These are phyloP conservation scores for Hemicentrotus pulcherrimus DNA, from an alignment of 35 echinoderm and acorn worm species.

Conservation along the genomic window DNA sequence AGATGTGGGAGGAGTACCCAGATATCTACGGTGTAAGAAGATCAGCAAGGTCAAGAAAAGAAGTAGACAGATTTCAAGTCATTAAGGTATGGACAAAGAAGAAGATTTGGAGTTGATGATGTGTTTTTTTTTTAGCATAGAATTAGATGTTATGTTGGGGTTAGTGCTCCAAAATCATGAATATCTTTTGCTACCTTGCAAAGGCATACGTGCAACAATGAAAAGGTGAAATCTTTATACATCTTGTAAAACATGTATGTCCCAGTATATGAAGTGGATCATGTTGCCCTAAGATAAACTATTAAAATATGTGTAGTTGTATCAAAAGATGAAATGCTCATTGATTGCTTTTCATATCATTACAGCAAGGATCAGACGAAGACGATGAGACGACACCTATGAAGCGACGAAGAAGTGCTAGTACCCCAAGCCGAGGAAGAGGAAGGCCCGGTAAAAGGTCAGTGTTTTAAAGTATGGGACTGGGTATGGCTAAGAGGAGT, in stretches of 20 bases:
- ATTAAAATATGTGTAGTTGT: too few species aligned
- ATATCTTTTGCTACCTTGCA: too few species aligned
- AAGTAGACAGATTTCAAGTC: constrained; percentile 91
- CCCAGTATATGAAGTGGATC: too few species aligned
- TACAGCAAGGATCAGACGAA: constrained; percentile 26
- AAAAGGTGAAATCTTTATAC: too few species aligned
- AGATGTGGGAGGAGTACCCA: constrained; percentile 98
- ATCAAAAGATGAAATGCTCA: too few species aligned
- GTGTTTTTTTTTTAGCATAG: too few species aligned
- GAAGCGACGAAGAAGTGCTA: constrained; percentile 28
- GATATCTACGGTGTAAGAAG: constrained; percentile 95
- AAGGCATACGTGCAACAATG: too few species aligned
- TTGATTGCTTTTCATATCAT: not conserved
- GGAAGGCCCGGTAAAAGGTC: constrained; percentile 48
- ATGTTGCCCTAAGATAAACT: too few species aligned
- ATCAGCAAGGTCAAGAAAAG: constrained; percentile 89
- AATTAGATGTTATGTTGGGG: too few species aligned
- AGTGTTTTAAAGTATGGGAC: not conserved
- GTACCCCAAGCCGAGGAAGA: constrained; percentile 46
- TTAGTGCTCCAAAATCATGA: too few species aligned
- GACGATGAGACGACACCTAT: constrained; percentile 3
- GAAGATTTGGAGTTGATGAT: not conserved
- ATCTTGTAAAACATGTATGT: too few species aligned
- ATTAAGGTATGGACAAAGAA: constrained; percentile 14
- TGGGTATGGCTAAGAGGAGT: too few species aligned